A percentile compares a stretch with the other conserved stretches of the same genome.
Evolutionary conservation across 2,113 vertebrate genomes (phyloP).

Genomic region (Rhynchopsitta pachyrhyncha): DNA sequence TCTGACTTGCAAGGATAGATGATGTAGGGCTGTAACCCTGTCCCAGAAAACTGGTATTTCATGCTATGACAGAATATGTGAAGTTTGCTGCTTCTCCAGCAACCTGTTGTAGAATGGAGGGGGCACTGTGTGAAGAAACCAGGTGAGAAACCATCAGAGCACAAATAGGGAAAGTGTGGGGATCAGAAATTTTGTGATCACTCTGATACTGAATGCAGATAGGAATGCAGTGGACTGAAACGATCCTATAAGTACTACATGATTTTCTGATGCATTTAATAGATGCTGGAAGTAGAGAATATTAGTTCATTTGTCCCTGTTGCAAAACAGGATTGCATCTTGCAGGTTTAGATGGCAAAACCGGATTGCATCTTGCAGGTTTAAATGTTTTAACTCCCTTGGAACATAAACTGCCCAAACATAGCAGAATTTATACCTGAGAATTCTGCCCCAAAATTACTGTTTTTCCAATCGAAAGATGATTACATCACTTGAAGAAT

Average conservation of each 20-base stretch:
- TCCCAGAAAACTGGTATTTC: not conserved
- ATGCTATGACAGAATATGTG: not conserved
- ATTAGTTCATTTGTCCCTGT: not conserved
- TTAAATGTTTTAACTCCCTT: not conserved
- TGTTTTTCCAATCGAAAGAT: not conserved
- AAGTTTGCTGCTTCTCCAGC: not conserved
- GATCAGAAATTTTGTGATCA: not conserved
- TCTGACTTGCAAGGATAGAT: not conserved
- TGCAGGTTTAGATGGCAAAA: not conserved
- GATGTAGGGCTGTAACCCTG: accelerated
- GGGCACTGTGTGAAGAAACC: not conserved
- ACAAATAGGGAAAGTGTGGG: not conserved
- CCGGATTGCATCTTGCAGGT: not conserved
- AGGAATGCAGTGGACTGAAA: not conserved
- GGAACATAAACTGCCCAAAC: not conserved
- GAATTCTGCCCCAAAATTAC: not conserved
- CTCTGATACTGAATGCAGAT: not conserved
- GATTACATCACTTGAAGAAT: not conserved
- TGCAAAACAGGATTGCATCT: not conserved
- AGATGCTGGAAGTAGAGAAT: not conserved
- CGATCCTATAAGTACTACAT: not conserved
- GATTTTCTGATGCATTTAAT: not conserved
- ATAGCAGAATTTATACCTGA: not conserved
- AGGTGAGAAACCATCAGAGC: not conserved
- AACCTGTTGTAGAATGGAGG: not conserved